Conservation (phyloP, 1,140 invertebrate species). For the Drosophila nikananu region DNA sequence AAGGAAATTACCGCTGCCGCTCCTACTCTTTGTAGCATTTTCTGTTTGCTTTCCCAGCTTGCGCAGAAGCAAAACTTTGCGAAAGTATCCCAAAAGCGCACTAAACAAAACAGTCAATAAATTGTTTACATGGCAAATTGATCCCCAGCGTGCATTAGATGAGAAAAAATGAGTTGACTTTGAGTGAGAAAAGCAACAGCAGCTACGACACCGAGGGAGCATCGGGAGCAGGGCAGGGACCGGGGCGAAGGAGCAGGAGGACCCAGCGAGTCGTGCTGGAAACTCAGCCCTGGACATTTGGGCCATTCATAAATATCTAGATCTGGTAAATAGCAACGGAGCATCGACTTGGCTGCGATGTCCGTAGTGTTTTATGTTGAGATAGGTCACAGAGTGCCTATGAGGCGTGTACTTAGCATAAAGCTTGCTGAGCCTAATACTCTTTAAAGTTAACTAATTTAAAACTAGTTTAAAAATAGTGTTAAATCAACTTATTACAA, state of each 20-base stretch:
- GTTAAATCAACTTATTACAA: background rate
- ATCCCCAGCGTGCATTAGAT: conserved; percentile 83
- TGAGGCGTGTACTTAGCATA: conserved; percentile 5
- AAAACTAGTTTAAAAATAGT: background rate
- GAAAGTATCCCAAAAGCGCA: conserved; percentile 78
- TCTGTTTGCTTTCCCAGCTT: conserved; percentile 44
- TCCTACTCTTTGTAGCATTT: conserved; percentile 5
- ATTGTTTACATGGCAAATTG: conserved; percentile 84
- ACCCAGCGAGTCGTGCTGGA: conserved; percentile 5
- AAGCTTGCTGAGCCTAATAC: background rate
- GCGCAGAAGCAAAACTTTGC: conserved; percentile 59
- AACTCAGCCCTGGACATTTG: conserved; percentile 22
- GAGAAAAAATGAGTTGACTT: conserved; percentile 84
- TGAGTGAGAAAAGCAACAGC: conserved; percentile 56
- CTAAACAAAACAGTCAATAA: conserved; percentile 83
- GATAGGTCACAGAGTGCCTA: conserved; percentile 18
- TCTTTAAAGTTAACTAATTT: background rate
- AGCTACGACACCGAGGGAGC: conserved; percentile 24
- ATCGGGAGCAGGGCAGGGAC: conserved; percentile 1
- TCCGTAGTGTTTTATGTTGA: conserved; percentile 27
- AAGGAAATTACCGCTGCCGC: conserved; percentile 14
- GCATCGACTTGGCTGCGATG: conserved; percentile 16
- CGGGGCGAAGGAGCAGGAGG: conserved; percentile 7
- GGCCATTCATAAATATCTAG: conserved; percentile 45
- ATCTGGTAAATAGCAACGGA: conserved; percentile 10